Conservation (phyloP, 2,888 invertebrate genomes). For the Thysanoteuthis rhombus region DNA sequence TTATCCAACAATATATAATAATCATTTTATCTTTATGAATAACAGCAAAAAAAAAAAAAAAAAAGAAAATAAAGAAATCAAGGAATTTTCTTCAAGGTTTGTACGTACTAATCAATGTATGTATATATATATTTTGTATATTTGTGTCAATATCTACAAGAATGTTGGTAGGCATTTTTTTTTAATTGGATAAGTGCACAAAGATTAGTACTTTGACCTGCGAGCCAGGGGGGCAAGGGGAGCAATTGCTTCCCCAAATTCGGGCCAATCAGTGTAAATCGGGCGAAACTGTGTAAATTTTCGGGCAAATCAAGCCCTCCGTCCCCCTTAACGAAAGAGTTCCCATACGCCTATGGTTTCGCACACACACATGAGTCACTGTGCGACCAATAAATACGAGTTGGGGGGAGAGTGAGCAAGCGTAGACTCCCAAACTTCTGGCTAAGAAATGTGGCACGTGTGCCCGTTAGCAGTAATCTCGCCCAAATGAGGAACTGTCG, state of each 20-base stretch:
- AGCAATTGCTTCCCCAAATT: too few relatives aligned
- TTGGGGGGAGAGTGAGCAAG: neutral
- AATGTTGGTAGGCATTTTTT: neutral
- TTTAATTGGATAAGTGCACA: neutral
- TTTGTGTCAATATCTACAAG: too few relatives aligned
- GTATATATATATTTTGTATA: too few relatives aligned
- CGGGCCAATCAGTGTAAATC: too few relatives aligned
- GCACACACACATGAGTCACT: neutral
- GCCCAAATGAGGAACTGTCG: neutral
- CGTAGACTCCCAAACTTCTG: neutral
- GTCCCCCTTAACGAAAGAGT: too few relatives aligned
- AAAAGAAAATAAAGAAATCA: neutral
- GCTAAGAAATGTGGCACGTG: neutral
- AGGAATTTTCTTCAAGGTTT: neutral
- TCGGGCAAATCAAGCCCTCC: too few relatives aligned
- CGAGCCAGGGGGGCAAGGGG: too few relatives aligned
- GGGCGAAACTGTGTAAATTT: too few relatives aligned
- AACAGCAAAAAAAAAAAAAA: too few relatives aligned
- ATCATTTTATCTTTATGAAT: too few relatives aligned
- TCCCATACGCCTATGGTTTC: neutral
- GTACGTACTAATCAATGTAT: neutral
- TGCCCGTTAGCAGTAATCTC: neutral
- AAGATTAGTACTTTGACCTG: neutral
- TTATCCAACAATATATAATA: too few relatives aligned
- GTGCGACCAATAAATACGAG: neutral